phyloP scores from a whole-genome alignment of 2,113 vertebrate species.

The Elanoides forficatus region DNA sequence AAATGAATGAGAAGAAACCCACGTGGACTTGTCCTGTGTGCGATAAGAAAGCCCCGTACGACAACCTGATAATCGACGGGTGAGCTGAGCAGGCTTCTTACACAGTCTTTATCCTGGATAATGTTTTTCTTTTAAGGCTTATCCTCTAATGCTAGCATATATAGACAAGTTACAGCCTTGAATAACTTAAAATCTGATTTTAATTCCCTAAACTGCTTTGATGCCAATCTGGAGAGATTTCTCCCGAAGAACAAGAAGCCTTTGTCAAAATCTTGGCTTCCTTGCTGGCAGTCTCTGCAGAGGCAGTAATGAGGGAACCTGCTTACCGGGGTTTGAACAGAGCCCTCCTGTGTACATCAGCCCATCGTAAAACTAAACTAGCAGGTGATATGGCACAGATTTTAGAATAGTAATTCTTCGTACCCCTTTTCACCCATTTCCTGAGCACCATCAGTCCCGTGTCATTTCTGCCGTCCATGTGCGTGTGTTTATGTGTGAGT shows the following conservation, averaged over 20 bases:
- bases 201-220: background rate
- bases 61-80: slow-evolving; percentile 77
- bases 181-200: background rate
- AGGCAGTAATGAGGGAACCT: background rate
- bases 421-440: too few relatives aligned
- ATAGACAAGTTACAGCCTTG: background rate
- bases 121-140: background rate
- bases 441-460: background rate
- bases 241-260: background rate
- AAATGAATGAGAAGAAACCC: slow-evolving; percentile 81
- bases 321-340: background rate
- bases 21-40: slow-evolving; percentile 79
- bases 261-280: background rate
- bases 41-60: slow-evolving; percentile 78
- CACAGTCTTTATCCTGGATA: rapidly evolving
- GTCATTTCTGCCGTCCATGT: rapidly evolving
- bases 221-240: background rate
- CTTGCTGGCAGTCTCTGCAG: background rate
- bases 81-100: background rate
- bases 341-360: background rate
- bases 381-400: background rate
- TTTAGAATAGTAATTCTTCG: background rate
- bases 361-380: rapidly evolving
- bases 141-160: background rate
- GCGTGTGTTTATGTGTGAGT: rapidly evolving